These are phyloP conservation scores for Allygus modestus DNA, from an alignment of 2,888 invertebrate genomes.

Conservation along the genomic window DNA sequence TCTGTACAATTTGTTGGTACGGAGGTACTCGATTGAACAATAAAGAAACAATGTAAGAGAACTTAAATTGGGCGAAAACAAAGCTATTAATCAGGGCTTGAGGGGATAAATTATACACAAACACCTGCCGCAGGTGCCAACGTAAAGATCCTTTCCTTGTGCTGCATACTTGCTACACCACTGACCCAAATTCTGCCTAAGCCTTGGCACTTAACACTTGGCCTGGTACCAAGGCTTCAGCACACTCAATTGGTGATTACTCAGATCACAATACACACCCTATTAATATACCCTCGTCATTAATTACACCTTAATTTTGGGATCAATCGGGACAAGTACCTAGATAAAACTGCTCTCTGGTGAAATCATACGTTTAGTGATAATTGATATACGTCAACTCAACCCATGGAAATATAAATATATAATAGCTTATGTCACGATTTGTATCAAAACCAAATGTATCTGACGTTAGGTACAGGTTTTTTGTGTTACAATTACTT, in stretches of 20 bases:
- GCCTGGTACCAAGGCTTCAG: not conserved
- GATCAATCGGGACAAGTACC: no score
- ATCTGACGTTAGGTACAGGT: no score
- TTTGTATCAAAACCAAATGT: no score
- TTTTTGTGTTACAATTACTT: no score
- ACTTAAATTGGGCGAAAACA: conserved; percentile 7
- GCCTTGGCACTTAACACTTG: conserved; percentile 24
- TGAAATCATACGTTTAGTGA: no score
- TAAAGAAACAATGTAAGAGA: not conserved
- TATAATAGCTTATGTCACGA: no score
- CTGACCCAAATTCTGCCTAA: conserved; percentile 51
- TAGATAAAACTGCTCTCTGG: no score
- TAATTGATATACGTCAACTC: no score
- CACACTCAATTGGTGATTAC: conserved; percentile 9
- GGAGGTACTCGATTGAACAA: not conserved
- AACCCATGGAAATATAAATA: no score
- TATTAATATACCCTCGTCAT: not conserved
- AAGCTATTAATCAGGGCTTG: not conserved
- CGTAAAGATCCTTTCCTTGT: conserved; percentile 15
- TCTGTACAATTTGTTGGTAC: no score
- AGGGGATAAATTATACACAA: not conserved
- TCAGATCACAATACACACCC: conserved; percentile 9
- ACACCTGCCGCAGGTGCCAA: conserved; percentile 10
- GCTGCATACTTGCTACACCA: conserved; percentile 7
- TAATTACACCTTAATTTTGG: no score